These are phyloP conservation scores for Lucinisca nassula DNA, from an alignment of 2,888 invertebrate genomes.

Conservation along the genomic window DNA sequence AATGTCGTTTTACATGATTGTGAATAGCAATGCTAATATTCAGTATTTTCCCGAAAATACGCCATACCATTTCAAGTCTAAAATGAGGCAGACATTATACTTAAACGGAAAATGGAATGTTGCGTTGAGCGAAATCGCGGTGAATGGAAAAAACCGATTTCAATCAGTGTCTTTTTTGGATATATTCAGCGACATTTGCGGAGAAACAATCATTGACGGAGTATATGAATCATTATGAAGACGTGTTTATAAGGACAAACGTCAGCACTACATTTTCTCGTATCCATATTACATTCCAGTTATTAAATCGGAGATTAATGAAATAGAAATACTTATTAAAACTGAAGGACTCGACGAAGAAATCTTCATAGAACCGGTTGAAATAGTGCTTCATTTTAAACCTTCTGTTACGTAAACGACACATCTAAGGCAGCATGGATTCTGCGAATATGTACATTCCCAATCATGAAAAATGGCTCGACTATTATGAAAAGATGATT, in stretches of 20 bases:
- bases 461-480: background rate
- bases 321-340: background rate
- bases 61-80: background rate
- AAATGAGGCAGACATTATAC: background rate
- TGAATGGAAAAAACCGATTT: no score
- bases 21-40: background rate
- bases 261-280: background rate
- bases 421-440: background rate
- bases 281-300: background rate
- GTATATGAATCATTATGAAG: background rate
- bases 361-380: background rate
- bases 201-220: background rate
- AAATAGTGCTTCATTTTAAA: background rate
- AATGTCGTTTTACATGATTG: background rate
- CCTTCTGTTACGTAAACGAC: no score
- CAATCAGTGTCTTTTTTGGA: background rate
- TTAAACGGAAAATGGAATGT: background rate
- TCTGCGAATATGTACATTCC: background rate
- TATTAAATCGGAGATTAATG: background rate
- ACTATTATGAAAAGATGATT: background rate
- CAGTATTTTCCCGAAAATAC: background rate
- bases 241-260: background rate
- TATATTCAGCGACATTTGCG: background rate
- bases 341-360: no score
- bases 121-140: background rate